Percentiles rank a stretch among this genome's conserved stretches.
These are phyloP conservation scores for Chironomus tepperi DNA, from an alignment of 1,140 invertebrate species.

Conservation along the genomic window DNA sequence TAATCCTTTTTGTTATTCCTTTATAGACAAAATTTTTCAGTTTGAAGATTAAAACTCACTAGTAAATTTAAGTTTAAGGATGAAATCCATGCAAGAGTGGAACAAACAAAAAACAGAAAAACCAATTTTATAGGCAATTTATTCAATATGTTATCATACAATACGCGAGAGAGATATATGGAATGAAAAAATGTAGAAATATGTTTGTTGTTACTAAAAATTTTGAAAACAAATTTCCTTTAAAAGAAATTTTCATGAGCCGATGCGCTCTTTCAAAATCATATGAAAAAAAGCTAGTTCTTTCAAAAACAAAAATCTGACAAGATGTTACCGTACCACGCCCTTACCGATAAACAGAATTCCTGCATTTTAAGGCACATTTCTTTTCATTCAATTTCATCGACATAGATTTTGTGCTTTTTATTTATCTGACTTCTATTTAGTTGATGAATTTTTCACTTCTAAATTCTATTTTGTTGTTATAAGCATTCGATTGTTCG, in stretches of 20 bases:
- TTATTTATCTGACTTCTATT: not conserved
- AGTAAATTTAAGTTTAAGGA: no score
- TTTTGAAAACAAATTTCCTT: constrained; percentile 18
- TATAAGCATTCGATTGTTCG: not conserved
- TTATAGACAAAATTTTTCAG: no score
- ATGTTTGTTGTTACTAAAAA: not conserved
- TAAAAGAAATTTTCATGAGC: not conserved
- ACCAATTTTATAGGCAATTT: constrained; percentile 8
- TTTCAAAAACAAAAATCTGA: not conserved
- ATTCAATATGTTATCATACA: constrained; percentile 18
- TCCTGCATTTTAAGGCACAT: not conserved
- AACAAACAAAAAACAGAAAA: not conserved
- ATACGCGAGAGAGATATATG: not conserved
- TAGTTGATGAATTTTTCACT: not conserved
- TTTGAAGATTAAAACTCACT: no score
- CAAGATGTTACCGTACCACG: not conserved
- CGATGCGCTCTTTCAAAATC: not conserved
- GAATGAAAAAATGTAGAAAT: not conserved
- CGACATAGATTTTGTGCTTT: not conserved
- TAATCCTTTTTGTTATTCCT: no score
- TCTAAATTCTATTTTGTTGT: not conserved
- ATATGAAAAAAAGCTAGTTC: not conserved
- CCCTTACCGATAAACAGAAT: not conserved
- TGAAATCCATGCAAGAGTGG: no score
- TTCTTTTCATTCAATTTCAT: not conserved